Evolutionary conservation across 37 sponge, comb jelly and placozoan genomes (phyloP), one percentile per base, ranked within the genome.

Genomic region (Chondrilla cf. caribensis): DNA sequence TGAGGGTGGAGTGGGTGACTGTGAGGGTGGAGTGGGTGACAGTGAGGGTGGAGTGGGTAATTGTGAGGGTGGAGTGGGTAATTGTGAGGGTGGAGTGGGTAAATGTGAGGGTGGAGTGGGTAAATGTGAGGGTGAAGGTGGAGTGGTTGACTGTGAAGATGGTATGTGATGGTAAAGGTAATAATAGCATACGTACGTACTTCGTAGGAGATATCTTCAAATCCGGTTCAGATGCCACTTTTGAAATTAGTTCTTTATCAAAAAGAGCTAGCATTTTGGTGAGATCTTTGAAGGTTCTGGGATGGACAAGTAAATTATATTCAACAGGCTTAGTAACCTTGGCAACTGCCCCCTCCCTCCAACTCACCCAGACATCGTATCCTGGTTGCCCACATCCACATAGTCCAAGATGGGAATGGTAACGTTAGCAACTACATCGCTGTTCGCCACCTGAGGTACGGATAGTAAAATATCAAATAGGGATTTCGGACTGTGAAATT

Each of bases 201-300:
- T n/a, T n/a, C n/a, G n/a, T n/a, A n/a, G n/a, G n/a, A n/a, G n/a
- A n/a, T n/a, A n/a, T n/a, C n/a, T n/a, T n/a, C n/a, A n/a, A n/a
- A n/a, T 51, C 19, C n/a, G 28, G n/a, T 26, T 25, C 42, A 39
- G 47, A 77, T 77, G 15, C 32, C 31, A 85, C 78, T 28, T 82
- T 89, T 33, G 79, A 11, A 26, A 81, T 54, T 2, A 89, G 75
- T 26, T 85, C 83, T 78, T 85, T 85, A 51, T 85, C 81, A 17
- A 89, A 59, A 42, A 54, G 51, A 3, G 86, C 57, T 15, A 89
- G 35, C 22, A 89, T 82, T 60, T 85, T 68, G 0, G 80, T 60
- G 0, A 82, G 79, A 39, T 89, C 81, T 8, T 55, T 66, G 79
- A 76, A 89, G 0, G 58, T 58, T 7, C 86, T 89, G 44, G 32